A percentile compares a stretch with the other conserved stretches of the same genome.
phyloP scores from a whole-genome alignment of 2,888 invertebrate species.

The Polia nebulosa region DNA sequence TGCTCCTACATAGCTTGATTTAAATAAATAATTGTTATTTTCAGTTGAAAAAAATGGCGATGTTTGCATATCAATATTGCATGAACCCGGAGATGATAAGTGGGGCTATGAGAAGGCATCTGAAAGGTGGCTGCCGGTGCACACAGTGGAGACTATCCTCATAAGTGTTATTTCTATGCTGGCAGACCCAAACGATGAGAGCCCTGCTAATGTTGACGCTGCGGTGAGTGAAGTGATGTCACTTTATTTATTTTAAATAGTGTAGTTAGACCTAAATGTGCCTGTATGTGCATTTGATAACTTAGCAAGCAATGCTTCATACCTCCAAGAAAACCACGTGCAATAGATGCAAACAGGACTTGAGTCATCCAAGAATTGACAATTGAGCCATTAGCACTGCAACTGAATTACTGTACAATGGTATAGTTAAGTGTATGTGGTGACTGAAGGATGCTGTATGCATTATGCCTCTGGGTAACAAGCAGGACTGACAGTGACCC shows the following conservation, averaged over 20 bases:
- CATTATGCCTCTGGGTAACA: not conserved
- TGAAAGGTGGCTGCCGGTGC: constrained; percentile 99
- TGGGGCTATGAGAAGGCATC: constrained; percentile 99
- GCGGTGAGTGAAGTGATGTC: constrained; percentile 93
- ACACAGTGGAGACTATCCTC: constrained; percentile 99
- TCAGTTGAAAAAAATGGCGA: constrained; percentile 98
- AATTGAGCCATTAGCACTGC: not conserved
- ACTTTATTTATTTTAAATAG: constrained; percentile 34
- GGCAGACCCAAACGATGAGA: constrained; percentile 99
- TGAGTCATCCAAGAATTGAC: not conserved
- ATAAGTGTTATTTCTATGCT: constrained; percentile 99
- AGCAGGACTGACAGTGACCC: not conserved
- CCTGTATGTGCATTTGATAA: constrained; percentile 17
- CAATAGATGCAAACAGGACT: not conserved
- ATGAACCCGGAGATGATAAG: constrained; percentile 99
- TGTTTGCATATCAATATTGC: constrained; percentile 99
- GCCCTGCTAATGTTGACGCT: constrained; percentile 99
- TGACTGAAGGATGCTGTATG: not conserved
- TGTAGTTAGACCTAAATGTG: constrained; percentile 11
- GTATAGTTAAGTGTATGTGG: not conserved
- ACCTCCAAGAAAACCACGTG: constrained; percentile 1
- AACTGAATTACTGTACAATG: not conserved
- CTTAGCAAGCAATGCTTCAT: not conserved
- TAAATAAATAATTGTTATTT: constrained; percentile 70
- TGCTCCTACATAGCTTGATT: too few relatives aligned